Base-by-base conservation (phyloP, 2,888 invertebrate species). In the Melinaea marsaeus region DNA sequence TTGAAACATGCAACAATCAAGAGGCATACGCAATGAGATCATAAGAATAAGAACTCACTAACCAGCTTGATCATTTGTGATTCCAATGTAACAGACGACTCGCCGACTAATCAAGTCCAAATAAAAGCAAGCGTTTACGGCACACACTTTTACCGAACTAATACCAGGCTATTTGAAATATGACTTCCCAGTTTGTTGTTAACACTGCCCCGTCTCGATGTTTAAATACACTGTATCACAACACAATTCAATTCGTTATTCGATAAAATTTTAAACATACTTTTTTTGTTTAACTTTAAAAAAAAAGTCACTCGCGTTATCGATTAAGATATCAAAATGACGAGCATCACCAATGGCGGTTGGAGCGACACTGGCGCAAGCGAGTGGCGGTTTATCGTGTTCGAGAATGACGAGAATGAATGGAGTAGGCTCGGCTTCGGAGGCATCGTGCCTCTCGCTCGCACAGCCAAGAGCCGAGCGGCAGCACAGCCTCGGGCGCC, bases 131-230 rank as follows among this genome's bases (percentile, higher is more conserved):
- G 74, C 81, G 84, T 83, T 80, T 84, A 86, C 84, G 83, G 79
- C 80, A 85, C 86, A 86, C 84, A 89, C 88, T 89, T 88, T 86
- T 88, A 87, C 85, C 83, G 81, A 86, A 86, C 87, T 86, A 88
- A 86, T 87, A 74, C 79, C 77, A 79, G 85, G 85, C 80, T 84
- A 85, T 84, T 86, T 83, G 79, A 84, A 66, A 83, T 79, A 80
- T 77, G 79, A 84, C 80, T 81, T 80, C 81, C 80, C 79, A 85
- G 83, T 86, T 86, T 84, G 83, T 85, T 85, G 81, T 83, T 80
- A 77, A 79, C 83, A 87, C 84, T 84, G 84, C 84, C 84, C 84
- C 82, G 76, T 73, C 66, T 67, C 60, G 58, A 75, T 76, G 75
- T 76, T 74, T 71, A 73, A 75, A 73, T 70, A 77, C 72, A 85